Base-by-base conservation (phyloP, 2,797 vertebrate species). In the Tauraco hartlaubi region DNA sequence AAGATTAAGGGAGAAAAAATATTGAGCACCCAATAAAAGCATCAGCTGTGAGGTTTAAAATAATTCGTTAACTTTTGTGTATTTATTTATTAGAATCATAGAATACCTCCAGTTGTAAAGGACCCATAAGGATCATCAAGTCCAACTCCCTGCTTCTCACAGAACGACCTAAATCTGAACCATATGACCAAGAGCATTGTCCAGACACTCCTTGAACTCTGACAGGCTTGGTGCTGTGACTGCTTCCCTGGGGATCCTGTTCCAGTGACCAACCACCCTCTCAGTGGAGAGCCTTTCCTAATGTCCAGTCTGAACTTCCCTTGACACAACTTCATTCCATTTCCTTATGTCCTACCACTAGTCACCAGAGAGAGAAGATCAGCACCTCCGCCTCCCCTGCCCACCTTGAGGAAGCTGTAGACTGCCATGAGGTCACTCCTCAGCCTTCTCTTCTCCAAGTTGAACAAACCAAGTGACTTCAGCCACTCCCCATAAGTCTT, bases 281-380 rank as follows among this genome's bases (percentile, higher is more conserved):
- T 41, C 39, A 41, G 39, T 41, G 39, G 39, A 41, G 39, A 41
- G 39, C 39, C 12, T 41, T 41, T 41, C 39, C 39, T 41, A 41
- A 41, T 22, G 31, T 56, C 15, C 18, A 22, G 4, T 35, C 7
- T 54, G 55, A 89, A 19, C 23, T 59, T 85, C 9, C 17, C 11
- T 19, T 55, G 41, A 48, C 0, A 4, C 6, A 26, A 3, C 11
- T 69, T 62, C 12, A 6, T 88, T 61, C 12, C 35, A 31, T 66
- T 84, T 64, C 31, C 21, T 79, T 0, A 0, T 41, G 13, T 79
- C 29, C 19, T n/a, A 4, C 5, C 2, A 0, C 33, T 23, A 26
- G 19, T n/a, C 37, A 56, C 15, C 52, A 15, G 28, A 49, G 14
- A 49, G 23, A n/a, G 67, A 8, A 69, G 11, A 49, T 17, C n/a